phyloP scores from a whole-genome alignment of 2,797 vertebrate species.

The Mus minutoides region DNA sequence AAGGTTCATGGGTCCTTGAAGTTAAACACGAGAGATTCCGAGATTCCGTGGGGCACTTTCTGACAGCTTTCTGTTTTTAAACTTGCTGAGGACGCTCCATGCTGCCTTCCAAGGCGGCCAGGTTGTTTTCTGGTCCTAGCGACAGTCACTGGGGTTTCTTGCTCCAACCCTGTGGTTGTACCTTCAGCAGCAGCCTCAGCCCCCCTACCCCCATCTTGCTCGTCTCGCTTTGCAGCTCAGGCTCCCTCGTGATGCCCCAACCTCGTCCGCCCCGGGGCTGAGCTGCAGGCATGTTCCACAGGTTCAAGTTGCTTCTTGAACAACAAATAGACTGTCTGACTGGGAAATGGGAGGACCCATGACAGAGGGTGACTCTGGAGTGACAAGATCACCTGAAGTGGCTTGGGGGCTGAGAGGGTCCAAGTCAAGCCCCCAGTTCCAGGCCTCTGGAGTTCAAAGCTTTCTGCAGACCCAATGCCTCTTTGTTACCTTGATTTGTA shows the following conservation, averaged over 20 bases:
- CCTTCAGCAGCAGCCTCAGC: background rate
- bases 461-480: background rate
- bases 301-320: background rate
- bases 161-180: background rate
- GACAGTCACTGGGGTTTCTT: too few relatives aligned
- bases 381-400: background rate
- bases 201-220: too few relatives aligned
- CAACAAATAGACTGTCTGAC: background rate
- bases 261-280: background rate
- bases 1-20: background rate
- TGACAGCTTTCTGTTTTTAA: background rate
- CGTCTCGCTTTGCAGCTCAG: background rate
- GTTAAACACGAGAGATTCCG: background rate
- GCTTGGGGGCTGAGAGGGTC: accelerated
- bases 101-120: too few relatives aligned
- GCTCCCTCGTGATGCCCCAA: background rate
- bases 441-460: accelerated
- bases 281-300: background rate
- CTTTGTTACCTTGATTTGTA: too few relatives aligned
- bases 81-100: background rate
- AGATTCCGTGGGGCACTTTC: accelerated
- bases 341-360: too few relatives aligned
- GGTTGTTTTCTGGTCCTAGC: background rate
- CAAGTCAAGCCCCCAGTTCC: background rate
- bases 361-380: background rate